A percentile compares a stretch with the other conserved stretches of the same genome.
These are phyloP conservation scores for Festucalex cinctus DNA, from an alignment of 2,113 vertebrate species.

Conservation along the genomic window DNA sequence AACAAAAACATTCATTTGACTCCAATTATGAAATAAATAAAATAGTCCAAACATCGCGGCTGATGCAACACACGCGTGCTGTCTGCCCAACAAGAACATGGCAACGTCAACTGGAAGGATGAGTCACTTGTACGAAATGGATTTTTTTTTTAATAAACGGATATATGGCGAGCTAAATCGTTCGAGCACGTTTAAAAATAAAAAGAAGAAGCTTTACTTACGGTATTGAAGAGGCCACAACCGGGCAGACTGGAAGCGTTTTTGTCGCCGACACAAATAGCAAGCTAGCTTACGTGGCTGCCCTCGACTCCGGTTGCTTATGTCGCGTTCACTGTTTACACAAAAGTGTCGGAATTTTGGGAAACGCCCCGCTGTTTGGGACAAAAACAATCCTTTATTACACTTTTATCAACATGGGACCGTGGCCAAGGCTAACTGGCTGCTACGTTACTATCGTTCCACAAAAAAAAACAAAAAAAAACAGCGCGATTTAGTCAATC, in stretches of 20 bases:
- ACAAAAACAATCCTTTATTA: background rate
- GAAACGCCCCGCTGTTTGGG: background rate
- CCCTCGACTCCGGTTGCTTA: background rate
- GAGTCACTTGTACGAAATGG: background rate
- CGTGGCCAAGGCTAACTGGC: background rate
- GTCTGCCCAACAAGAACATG: background rate
- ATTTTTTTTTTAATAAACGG: background rate
- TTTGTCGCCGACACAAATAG: background rate
- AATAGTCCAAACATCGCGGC: too few species aligned
- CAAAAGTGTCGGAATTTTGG: background rate
- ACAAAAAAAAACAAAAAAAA: too few species aligned
- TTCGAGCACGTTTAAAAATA: background rate
- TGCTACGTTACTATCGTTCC: background rate
- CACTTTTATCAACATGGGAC: background rate
- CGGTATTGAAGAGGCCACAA: background rate
- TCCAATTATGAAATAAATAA: too few species aligned
- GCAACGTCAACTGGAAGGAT: background rate
- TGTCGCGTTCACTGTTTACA: constrained; percentile 19
- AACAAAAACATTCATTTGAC: too few species aligned
- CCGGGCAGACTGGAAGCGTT: background rate
- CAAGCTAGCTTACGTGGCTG: constrained; percentile 46
- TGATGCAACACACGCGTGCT: constrained; percentile 11
- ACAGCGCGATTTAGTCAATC: background rate
- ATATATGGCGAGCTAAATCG: background rate
- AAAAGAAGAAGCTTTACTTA: constrained; percentile 1